These are phyloP conservation scores for Cremastinae sp. DNA, from an alignment of 2,888 invertebrate species.

Conservation along the genomic window DNA sequence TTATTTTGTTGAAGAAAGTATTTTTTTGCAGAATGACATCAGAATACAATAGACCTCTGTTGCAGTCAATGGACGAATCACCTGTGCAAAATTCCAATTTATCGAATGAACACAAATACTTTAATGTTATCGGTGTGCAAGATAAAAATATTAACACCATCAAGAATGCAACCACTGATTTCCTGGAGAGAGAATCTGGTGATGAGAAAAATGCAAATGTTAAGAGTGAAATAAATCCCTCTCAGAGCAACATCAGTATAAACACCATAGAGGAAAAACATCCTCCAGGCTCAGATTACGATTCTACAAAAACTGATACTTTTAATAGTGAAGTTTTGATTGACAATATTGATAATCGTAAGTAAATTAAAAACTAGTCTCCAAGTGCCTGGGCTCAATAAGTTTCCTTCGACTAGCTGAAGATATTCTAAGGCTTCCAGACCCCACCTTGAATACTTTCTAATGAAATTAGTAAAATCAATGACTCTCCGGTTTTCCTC, in stretches of 20 bases:
- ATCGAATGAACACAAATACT: conserved; percentile 55
- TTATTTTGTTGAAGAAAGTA: background rate
- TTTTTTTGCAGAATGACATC: conserved; percentile 58
- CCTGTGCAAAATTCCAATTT: conserved; percentile 28
- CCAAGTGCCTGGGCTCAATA: background rate
- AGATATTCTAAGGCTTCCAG: conserved; percentile 68
- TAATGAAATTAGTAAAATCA: conserved; percentile 71
- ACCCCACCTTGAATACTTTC: conserved; percentile 22
- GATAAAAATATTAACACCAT: conserved; percentile 42
- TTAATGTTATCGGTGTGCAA: conserved; percentile 51
- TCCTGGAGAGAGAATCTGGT: conserved; percentile 59
- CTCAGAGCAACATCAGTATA: too few species aligned
- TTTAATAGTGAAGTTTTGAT: conserved; percentile 10
- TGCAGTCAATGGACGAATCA: conserved; percentile 37
- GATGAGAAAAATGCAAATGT: conserved; percentile 43
- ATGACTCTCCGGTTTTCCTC: conserved; percentile 54
- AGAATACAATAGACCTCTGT: conserved; percentile 35
- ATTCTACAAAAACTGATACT: too few species aligned
- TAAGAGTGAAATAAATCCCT: conserved; percentile 61
- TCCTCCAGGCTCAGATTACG: too few species aligned
- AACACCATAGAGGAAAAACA: too few species aligned
- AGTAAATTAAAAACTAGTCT: conserved; percentile 12
- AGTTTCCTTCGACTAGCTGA: background rate
- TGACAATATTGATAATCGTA: conserved; percentile 47
- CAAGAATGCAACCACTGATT: conserved; percentile 42